Evolutionary conservation across 2,113 vertebrate genomes (phyloP), one percentile per base, ranked within the genome.

Genomic region (Menura novaehollandiae): DNA sequence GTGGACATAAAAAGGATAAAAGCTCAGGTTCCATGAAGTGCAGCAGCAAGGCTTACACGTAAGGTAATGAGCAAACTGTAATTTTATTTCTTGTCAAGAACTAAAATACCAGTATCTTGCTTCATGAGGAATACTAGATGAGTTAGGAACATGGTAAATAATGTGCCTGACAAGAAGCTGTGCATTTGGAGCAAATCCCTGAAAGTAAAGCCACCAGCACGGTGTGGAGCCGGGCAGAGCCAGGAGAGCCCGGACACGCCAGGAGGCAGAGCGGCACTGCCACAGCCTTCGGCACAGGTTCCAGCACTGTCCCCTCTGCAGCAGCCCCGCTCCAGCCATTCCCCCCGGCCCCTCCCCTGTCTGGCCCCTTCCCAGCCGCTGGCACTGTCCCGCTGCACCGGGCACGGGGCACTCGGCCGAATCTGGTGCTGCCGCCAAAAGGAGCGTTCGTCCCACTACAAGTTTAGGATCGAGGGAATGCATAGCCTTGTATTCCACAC

Each of bases 401-500:
- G 47, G 26, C 62, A 43, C 22, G 8, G 80, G 63, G 46, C 81
- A 20, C 27, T 15, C 41, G 27, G 73, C 88, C 11, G 60, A 5
- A 28, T 3, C n/a, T 24, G 60, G 2, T 89, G 93, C 95, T 93
- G 96, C 96, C 69, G 85, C 93, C 95, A 41, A 30, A 94, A 93
- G 92, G 82, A 95, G 44, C 88, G 1, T 11, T 18, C 16, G 58
- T 33, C 82, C 32, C 79, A 85, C 71, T 91, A 35, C 92, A 83
- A 22, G 1, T 27, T 9, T 1, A 5, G 72, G 37, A 30, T 5
- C 0, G 12, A 35, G 47, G 28, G 52, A 77, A 64, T 0, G 23
- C 0, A 3, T 1, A 6, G 20, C 10, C 33, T 19, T 9, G 49
- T 4, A 6, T 7, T n/a, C 28, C 17, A 4, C 0, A 0, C 3